These are phyloP conservation scores for Fregata magnificens DNA, from an alignment of 2,113 vertebrate species.

Conservation along the genomic window DNA sequence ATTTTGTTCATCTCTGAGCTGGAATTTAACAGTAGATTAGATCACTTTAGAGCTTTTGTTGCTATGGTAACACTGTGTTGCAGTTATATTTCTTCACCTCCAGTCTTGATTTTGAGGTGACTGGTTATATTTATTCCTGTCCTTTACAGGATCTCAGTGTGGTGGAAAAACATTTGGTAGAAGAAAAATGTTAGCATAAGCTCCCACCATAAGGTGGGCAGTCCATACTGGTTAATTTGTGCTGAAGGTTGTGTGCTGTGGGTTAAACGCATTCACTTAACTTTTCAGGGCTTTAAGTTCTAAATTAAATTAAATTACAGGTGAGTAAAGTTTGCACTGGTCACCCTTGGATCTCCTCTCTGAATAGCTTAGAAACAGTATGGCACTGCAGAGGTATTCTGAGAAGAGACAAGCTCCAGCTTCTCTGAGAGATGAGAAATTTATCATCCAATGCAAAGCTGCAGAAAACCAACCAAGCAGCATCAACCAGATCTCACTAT, in stretches of 20 bases:
- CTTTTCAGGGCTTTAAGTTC: background rate
- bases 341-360: background rate
- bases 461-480: background rate
- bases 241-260: background rate
- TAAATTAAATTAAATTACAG: background rate
- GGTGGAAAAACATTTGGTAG: conserved; percentile 21
- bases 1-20: conserved; percentile 68
- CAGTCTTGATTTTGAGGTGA: conserved; percentile 63
- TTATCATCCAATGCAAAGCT: background rate
- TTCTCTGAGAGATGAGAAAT: background rate
- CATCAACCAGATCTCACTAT: background rate
- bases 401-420: background rate
- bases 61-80: conserved; percentile 69
- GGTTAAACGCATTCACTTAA: background rate
- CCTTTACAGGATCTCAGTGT: conserved; percentile 44
- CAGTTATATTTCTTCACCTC: conserved; percentile 61
- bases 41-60: conserved; percentile 73
- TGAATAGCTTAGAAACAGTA: background rate
- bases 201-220: background rate
- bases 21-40: conserved; percentile 73
- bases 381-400: background rate
- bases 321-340: background rate
- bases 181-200: conserved; percentile 22
- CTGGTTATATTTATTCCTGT: conserved; percentile 64
- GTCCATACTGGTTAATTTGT: background rate